Percentiles rank a stretch among this genome's conserved stretches.
phyloP scores from a whole-genome alignment of 2,113 vertebrate species.

The Antennarius striatus region DNA sequence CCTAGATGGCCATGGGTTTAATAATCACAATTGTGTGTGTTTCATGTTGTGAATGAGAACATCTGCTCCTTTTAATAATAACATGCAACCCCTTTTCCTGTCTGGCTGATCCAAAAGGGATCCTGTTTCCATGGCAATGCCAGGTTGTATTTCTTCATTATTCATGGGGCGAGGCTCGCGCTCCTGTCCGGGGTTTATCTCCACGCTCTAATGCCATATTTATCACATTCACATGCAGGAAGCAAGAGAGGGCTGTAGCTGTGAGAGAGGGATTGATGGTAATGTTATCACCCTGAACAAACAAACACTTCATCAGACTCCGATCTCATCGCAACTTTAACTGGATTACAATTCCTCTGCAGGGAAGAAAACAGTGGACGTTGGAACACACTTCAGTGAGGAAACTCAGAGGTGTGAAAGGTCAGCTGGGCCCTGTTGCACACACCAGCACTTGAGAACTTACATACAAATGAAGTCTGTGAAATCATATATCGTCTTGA shows the following conservation, averaged over 20 bases:
- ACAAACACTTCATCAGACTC: conserved; percentile 69
- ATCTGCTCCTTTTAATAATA: conserved; percentile 57
- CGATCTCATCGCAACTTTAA: conserved; percentile 61
- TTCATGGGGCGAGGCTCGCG: conserved; percentile 60
- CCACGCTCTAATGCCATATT: conserved; percentile 58
- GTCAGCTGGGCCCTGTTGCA: background rate
- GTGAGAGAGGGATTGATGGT: conserved; percentile 51
- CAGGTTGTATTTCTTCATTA: conserved; percentile 74
- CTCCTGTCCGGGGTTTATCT: conserved; percentile 71
- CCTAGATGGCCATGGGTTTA: conserved; percentile 11
- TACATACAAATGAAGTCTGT: too few species aligned
- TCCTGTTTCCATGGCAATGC: conserved; percentile 75
- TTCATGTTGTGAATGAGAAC: background rate
- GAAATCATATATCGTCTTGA: too few species aligned
- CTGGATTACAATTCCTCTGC: conserved; percentile 59
- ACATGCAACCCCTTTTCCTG: conserved; percentile 30
- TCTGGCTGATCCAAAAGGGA: conserved; percentile 50
- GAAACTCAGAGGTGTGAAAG: conserved; percentile 1
- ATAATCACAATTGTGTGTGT: conserved; percentile 24
- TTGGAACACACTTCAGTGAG: conserved; percentile 7
- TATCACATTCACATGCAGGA: conserved; percentile 45
- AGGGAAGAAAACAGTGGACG: conserved; percentile 48
- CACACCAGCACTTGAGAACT: background rate
- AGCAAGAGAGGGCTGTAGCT: conserved; percentile 40
- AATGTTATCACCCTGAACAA: conserved; percentile 53